Conservation (phyloP, 2,113 vertebrate genomes). For the Opisthocomus hoazin region DNA sequence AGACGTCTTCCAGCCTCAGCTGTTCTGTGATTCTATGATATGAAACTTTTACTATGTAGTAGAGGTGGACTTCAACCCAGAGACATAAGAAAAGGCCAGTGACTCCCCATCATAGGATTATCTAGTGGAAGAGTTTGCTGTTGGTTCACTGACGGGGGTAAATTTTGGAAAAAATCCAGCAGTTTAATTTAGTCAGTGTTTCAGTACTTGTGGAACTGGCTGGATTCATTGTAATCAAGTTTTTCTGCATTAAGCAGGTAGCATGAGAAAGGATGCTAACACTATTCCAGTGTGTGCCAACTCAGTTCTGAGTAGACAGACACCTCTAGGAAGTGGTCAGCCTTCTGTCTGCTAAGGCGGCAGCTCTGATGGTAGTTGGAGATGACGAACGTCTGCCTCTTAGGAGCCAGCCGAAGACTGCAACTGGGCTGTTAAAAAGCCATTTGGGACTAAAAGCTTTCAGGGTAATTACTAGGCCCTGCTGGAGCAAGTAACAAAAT, state of each 20-base stretch:
- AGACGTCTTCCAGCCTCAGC: neutral
- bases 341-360: neutral
- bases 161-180: neutral
- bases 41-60: neutral
- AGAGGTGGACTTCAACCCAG: neutral
- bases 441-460: neutral
- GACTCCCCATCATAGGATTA: neutral
- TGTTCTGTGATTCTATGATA: neutral
- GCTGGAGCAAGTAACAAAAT: neutral
- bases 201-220: neutral
- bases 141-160: neutral
- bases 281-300: neutral
- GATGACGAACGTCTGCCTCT: neutral
- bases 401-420: neutral
- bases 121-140: neutral
- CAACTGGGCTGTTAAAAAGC: neutral
- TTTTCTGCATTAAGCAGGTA: neutral
- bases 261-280: neutral
- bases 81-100: neutral
- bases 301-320: neutral
- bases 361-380: neutral
- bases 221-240: neutral
- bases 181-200: neutral
- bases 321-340: neutral
- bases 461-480: neutral